Conservation (phyloP, 2,888 invertebrate species). For the Vesta saturnalis region DNA sequence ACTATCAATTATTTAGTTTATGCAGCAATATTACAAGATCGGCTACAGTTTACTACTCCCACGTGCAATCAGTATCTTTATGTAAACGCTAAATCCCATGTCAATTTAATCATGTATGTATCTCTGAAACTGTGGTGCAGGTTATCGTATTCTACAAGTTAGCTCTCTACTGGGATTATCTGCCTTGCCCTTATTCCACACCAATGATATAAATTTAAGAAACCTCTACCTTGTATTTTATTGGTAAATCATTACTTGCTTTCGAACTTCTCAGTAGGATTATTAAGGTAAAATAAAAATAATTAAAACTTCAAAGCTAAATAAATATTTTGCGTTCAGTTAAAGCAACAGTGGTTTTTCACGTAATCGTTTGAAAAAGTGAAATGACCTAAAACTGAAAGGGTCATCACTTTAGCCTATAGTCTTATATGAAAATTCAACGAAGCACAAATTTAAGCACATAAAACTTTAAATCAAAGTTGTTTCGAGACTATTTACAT, state of each 20-base stretch:
- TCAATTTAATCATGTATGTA: slow-evolving; percentile 12
- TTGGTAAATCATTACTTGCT: neutral
- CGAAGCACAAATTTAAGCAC: slow-evolving; percentile 18
- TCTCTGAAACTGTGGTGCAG: neutral
- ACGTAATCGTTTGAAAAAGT: slow-evolving; percentile 30
- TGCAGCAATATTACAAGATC: neutral
- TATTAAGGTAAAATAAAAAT: neutral
- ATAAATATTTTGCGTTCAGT: neutral
- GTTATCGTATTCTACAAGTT: neutral
- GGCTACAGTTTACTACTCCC: slow-evolving; percentile 9
- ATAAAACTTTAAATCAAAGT: no score
- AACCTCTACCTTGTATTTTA: neutral
- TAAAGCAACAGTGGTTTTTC: slow-evolving; percentile 23
- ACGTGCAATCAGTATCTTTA: slow-evolving; percentile 9
- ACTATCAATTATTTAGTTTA: slow-evolving; percentile 2
- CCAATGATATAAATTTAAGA: neutral
- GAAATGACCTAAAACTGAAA: slow-evolving; percentile 31
- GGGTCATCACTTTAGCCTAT: slow-evolving; percentile 31
- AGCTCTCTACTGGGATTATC: neutral
- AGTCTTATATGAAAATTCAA: slow-evolving; percentile 23
- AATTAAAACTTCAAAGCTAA: neutral
- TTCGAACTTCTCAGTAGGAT: neutral
- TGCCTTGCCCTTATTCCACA: neutral
- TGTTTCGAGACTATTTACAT: no score
- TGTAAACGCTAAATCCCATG: slow-evolving; percentile 10